Evolutionary conservation across 2,888 invertebrate genomes (phyloP).

Genomic region (Drosophila multiciliata): DNA sequence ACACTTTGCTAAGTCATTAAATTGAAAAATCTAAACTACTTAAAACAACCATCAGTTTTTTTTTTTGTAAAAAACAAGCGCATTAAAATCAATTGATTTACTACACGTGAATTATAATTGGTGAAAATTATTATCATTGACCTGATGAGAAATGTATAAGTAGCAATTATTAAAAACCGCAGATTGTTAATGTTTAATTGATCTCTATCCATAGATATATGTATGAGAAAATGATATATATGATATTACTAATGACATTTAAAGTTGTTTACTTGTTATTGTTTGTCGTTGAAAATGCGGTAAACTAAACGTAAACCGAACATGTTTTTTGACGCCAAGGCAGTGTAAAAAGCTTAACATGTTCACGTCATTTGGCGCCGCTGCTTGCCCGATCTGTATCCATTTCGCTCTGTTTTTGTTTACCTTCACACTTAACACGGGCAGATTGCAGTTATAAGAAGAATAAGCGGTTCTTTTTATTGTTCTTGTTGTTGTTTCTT

Average conservation of each 20-base stretch:
- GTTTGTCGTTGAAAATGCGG: not conserved
- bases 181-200: not conserved
- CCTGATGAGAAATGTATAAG: not conserved
- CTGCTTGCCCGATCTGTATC: not conserved
- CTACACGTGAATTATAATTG: not conserved
- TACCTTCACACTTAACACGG: slow-evolving; percentile 49
- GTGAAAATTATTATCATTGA: not conserved
- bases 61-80: not conserved
- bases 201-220: not conserved
- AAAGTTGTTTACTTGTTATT: not conserved
- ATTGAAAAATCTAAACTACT: not conserved
- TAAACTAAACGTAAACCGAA: not conserved
- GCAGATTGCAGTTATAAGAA: slow-evolving; percentile 32
- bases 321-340: slow-evolving; percentile 11
- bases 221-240: not conserved
- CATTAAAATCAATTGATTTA: not conserved
- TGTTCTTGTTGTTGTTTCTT: slow-evolving; percentile 12
- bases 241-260: not conserved
- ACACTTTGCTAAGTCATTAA: not conserved
- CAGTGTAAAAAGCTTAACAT: slow-evolving; percentile 11
- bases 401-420: slow-evolving; percentile 29
- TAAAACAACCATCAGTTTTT: not conserved
- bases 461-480: slow-evolving; percentile 21
- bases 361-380: slow-evolving; percentile 22
- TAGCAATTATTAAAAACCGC: no score